Evolutionary conservation across 2,888 invertebrate genomes (phyloP).

Genomic region (Platypus cylindrus): DNA sequence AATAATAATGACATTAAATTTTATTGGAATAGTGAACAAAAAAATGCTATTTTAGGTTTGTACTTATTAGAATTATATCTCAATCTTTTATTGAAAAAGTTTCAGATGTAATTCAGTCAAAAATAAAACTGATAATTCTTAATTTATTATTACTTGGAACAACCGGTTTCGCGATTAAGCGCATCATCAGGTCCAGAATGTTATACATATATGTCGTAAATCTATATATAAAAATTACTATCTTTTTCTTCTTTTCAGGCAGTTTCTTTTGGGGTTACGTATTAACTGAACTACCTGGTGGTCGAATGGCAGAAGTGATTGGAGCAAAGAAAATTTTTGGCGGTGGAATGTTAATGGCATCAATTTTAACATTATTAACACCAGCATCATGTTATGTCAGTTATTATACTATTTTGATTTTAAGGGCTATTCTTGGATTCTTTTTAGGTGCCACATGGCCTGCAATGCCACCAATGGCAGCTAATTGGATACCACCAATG

Average conservation of each 20-base stretch:
- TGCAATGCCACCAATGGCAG: constrained; percentile 84
- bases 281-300: constrained; percentile 79
- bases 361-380: constrained; percentile 66
- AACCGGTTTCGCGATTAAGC: too few relatives aligned
- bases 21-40: constrained; percentile 61
- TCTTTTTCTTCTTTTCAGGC: constrained; percentile 47
- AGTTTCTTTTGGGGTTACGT: constrained; percentile 91
- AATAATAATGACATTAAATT: constrained; percentile 39
- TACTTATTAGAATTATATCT: too few relatives aligned
- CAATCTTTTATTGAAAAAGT: too few relatives aligned
- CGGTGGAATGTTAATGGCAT: constrained; percentile 72
- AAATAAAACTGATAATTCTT: too few relatives aligned
- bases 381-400: constrained; percentile 62
- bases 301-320: constrained; percentile 68
- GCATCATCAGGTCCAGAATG: too few relatives aligned
- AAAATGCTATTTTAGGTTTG: constrained; percentile 67
- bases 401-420: constrained; percentile 54
- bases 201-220: too few relatives aligned
- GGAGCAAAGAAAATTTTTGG: constrained; percentile 78
- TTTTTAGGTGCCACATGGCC: constrained; percentile 79
- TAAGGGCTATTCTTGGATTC: constrained; percentile 38
- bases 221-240: too few relatives aligned
- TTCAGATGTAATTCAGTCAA: too few relatives aligned
- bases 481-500: constrained; percentile 88
- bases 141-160: too few relatives aligned